phyloP scores from a whole-genome alignment of 2,888 invertebrate species.

The Spisula solida region DNA sequence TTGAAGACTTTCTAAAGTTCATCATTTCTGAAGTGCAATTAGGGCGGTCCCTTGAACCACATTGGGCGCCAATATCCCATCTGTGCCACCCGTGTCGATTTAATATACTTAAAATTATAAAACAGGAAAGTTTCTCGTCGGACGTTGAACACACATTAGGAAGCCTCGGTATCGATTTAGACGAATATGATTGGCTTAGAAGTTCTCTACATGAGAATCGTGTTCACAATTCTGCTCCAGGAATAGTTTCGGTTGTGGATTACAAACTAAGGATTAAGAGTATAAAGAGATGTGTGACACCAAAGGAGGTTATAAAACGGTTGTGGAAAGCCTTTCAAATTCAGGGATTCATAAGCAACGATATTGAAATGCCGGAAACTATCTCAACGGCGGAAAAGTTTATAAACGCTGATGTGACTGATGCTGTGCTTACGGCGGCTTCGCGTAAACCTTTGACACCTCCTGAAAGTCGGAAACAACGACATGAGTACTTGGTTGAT shows the following conservation, averaged over 20 bases:
- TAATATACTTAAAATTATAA: slow-evolving; percentile 58
- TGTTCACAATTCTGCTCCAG: slow-evolving; percentile 55
- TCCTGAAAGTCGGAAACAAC: slow-evolving; percentile 49
- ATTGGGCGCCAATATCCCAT: slow-evolving; percentile 66
- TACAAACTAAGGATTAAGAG: slow-evolving; percentile 10
- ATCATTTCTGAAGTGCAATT: slow-evolving; percentile 52
- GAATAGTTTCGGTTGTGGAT: slow-evolving; percentile 53
- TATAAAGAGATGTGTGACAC: slow-evolving; percentile 45
- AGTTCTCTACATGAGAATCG: slow-evolving; percentile 50
- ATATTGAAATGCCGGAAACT: slow-evolving; percentile 33
- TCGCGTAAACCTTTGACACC: slow-evolving; percentile 37
- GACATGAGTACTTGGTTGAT: slow-evolving; percentile 45
- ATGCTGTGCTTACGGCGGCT: slow-evolving; percentile 46
- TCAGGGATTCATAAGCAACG: slow-evolving; percentile 64
- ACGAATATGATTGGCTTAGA: slow-evolving; percentile 29
- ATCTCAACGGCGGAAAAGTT: slow-evolving; percentile 1
- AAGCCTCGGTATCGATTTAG: slow-evolving; percentile 48
- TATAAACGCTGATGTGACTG: slow-evolving; percentile 30
- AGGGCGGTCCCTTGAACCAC: slow-evolving; percentile 52
- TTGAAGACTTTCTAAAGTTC: slow-evolving; percentile 65
- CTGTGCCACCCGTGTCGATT: slow-evolving; percentile 65
- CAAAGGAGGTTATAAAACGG: slow-evolving; percentile 37
- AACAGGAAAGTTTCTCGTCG: slow-evolving; percentile 61
- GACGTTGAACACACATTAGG: slow-evolving; percentile 60
- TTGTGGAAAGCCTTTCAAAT: slow-evolving; percentile 70